Percentiles rank a stretch among this genome's conserved stretches.
phyloP scores from a whole-genome alignment of 2,797 vertebrate species.

The Acanthis flammea region DNA sequence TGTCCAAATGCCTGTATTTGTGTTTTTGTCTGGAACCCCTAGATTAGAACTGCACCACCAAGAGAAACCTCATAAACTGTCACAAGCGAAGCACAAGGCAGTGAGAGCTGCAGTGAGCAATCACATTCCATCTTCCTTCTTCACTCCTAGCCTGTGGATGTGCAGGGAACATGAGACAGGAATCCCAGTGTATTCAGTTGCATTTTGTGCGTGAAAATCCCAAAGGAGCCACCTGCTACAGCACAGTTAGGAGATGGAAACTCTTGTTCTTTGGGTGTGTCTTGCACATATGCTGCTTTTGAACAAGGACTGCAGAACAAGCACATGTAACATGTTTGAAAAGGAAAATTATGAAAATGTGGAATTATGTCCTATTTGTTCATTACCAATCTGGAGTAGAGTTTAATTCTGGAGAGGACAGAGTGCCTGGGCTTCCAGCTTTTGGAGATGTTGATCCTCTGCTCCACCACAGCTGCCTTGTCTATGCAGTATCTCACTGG shows the following conservation, averaged over 20 bases:
- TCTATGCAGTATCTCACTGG: not conserved
- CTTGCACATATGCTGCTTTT: not conserved
- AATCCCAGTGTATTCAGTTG: not conserved
- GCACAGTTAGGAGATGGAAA: not conserved
- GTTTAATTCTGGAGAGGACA: not conserved
- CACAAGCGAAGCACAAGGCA: not conserved
- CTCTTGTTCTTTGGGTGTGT: not conserved
- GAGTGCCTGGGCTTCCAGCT: not conserved
- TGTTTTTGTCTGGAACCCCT: not conserved
- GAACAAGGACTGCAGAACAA: not conserved
- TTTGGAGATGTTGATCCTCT: not conserved
- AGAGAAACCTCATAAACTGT: not conserved
- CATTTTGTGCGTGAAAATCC: slow-evolving; percentile 3
- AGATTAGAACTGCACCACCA: not conserved
- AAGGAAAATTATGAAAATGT: not conserved
- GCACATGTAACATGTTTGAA: not conserved
- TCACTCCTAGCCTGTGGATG: not conserved
- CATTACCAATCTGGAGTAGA: not conserved
- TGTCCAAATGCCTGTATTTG: not conserved
- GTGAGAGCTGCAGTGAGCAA: not conserved
- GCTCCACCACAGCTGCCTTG: not conserved
- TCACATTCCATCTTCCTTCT: not conserved
- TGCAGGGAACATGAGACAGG: not conserved
- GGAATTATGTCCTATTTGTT: not conserved
- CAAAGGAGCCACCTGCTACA: not conserved